Base-by-base conservation (phyloP, 2,797 vertebrate species). In the Lithobates sylvaticus region DNA sequence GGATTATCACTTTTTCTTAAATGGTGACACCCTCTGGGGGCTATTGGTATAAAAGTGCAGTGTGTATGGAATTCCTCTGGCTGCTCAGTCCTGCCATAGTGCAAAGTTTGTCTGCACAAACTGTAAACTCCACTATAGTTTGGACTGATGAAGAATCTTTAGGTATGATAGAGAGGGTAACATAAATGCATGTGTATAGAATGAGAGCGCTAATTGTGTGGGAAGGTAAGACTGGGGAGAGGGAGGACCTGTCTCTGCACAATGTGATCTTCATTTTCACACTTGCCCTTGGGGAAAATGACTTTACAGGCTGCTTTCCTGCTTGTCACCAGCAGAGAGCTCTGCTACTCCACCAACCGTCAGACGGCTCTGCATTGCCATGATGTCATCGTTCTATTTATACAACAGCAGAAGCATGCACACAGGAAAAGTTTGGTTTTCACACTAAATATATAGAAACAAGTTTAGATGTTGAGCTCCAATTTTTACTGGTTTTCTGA, bases 301-400 rank as follows among this genome's bases (percentile, higher is more conserved):
- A 21, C 23, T n/a, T 16, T 21, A 21, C 71, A 3, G 10, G 13
- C 26, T 80, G 70, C 68, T 39, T 42, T 84, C 16, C 64, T 29
- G 10, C 18, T 61, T 69, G 9, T 65, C 12, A 27, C 84, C 84
- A 85, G 84, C 77, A 85, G 84, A 67, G 77, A 18, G 84, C 76
- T n/a, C 84, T 64, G 27, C 16, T 61, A 61, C 54, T 61, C 54
- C 6, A 61, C 54, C 54, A n/a, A 23, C 21, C 1, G 23, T 61
- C 54, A 61, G 6, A n/a, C 21, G 21, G 54, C 54, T 21, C 16
- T 23, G 15, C 44, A 12, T 47, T 13, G 13, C 2, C 7, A 61
- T 61, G 54, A 61, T 61, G 54, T 61, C 3, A 54, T 21, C 23
- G 5, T 7, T 8, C 1, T 61, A 7, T 61, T n/a, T 61, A 61